Percentiles rank a stretch among this genome's conserved stretches.
phyloP scores from a whole-genome alignment of 2,113 vertebrate genomes.

The Barnardius zonarius region DNA sequence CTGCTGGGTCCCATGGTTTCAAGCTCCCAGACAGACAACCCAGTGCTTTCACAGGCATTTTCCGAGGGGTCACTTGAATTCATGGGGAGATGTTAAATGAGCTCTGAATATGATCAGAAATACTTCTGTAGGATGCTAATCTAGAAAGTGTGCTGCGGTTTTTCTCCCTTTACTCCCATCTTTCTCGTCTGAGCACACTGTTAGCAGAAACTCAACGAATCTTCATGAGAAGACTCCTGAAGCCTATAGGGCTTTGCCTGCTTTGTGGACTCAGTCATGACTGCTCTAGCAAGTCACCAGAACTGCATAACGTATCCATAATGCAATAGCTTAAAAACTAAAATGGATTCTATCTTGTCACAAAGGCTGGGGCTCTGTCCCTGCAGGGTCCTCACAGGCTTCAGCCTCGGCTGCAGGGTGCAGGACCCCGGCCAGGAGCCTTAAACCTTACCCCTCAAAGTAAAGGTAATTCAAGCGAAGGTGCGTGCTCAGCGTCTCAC shows the following conservation, averaged over 20 bases:
- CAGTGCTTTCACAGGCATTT: background rate
- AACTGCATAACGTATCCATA: background rate
- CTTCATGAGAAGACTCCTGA: background rate
- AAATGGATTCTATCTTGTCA: background rate
- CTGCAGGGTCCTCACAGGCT: accelerated
- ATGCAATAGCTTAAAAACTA: background rate
- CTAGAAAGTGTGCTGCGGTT: background rate
- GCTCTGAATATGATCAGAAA: background rate
- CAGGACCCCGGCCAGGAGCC: background rate
- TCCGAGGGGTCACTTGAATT: background rate
- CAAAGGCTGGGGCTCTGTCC: background rate
- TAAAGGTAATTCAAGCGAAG: background rate
- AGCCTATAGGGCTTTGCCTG: background rate
- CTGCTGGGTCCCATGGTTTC: background rate
- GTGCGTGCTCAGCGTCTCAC: background rate
- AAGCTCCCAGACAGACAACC: background rate
- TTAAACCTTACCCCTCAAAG: background rate
- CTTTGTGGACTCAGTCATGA: background rate
- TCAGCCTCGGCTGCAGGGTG: background rate
- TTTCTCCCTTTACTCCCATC: background rate
- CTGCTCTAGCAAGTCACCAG: background rate
- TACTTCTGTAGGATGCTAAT: background rate
- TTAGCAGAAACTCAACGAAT: background rate
- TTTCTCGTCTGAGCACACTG: background rate
- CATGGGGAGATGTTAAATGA: background rate